A percentile compares a stretch with the other conserved stretches of the same genome.
phyloP scores from a whole-genome alignment of 2,888 invertebrate species.

The Parnassius smintheus region DNA sequence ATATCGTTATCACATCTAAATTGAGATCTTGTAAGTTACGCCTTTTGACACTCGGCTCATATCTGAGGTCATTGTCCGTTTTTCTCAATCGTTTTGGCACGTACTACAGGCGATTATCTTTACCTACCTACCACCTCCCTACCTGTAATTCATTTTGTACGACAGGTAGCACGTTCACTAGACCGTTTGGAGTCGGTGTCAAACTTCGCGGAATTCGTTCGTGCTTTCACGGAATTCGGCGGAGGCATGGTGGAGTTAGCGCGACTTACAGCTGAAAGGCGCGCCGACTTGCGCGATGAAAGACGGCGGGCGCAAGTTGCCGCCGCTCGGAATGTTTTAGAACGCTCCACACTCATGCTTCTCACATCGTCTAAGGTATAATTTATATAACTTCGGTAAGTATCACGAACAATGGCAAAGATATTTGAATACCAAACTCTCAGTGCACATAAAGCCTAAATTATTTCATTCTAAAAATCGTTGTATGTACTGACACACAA shows the following conservation, averaged over 20 bases:
- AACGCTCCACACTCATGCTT: conserved; percentile 97
- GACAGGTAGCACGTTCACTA: conserved; percentile 88
- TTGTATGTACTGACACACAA: too few relatives aligned
- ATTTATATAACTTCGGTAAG: conserved; percentile 5
- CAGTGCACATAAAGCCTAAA: too few relatives aligned
- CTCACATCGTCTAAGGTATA: conserved; percentile 96
- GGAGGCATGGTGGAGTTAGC: conserved; percentile 99
- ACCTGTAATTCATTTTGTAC: conserved; percentile 11
- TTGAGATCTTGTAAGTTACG: too few relatives aligned
- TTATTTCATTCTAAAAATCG: too few relatives aligned
- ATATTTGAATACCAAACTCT: too few relatives aligned
- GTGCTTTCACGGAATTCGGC: conserved; percentile 99
- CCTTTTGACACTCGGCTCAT: too few relatives aligned
- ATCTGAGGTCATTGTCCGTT: too few relatives aligned
- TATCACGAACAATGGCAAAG: too few relatives aligned
- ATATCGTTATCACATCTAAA: too few relatives aligned
- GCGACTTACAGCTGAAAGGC: conserved; percentile 91
- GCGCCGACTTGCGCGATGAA: conserved; percentile 95
- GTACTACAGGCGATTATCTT: too few relatives aligned
- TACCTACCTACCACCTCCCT: too few relatives aligned
- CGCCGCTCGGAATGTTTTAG: conserved; percentile 96
- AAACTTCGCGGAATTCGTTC: conserved; percentile 98
- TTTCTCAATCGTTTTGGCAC: too few relatives aligned
- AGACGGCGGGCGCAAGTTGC: conserved; percentile 97
- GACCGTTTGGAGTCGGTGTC: conserved; percentile 93